phyloP scores from a whole-genome alignment of 2,888 invertebrate species.

The Parapristionchus giblindavisi region DNA sequence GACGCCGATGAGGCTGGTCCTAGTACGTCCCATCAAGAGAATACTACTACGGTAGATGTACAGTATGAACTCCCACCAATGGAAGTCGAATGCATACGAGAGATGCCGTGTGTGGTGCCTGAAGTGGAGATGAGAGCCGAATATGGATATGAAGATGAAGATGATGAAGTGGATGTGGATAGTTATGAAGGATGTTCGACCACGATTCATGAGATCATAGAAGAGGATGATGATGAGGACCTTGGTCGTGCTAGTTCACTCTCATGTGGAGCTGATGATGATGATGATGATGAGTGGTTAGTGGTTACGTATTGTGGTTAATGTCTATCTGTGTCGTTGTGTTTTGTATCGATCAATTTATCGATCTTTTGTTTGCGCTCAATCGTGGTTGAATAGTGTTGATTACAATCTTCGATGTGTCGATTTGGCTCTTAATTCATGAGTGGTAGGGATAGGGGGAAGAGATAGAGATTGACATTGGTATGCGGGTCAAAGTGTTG shows the following conservation, averaged over 20 bases:
- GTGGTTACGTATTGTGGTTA: background rate
- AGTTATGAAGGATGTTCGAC: constrained; percentile 25
- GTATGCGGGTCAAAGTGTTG: constrained; percentile 34
- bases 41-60: background rate
- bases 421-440: too few species aligned
- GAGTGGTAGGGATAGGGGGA: too few species aligned
- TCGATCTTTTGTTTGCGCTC: too few species aligned
- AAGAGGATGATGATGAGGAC: constrained; percentile 25
- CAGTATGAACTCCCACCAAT: too few species aligned
- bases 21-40: background rate
- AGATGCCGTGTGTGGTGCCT: too few species aligned
- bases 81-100: too few species aligned
- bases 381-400: too few species aligned
- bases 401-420: too few species aligned
- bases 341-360: too few species aligned
- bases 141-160: background rate
- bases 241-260: constrained; percentile 19
- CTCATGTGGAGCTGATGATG: constrained; percentile 15
- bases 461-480: background rate
- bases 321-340: too few species aligned
- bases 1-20: constrained; percentile 29
- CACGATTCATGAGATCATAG: constrained; percentile 3
- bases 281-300: constrained; percentile 32
- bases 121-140: constrained; percentile 3
- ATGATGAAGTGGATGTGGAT: constrained; percentile 14